A percentile compares a stretch with the other conserved stretches of the same genome.
Conservation (phyloP, 2,113 vertebrate genomes). For the Nibea albiflora region DNA sequence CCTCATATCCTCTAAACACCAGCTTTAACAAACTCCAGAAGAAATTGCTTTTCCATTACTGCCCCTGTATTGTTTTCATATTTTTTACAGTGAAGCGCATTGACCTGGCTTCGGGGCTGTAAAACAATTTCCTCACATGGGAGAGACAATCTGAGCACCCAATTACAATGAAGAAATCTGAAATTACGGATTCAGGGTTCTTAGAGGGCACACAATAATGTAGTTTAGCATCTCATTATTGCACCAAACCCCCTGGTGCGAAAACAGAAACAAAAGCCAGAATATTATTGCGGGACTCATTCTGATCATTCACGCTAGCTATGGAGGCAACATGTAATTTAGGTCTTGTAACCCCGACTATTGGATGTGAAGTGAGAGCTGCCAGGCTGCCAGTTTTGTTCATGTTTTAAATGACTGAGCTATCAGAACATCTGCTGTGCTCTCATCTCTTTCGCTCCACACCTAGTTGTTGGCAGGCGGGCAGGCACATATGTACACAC, state of each 20-base stretch:
- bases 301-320: slow-evolving; percentile 66
- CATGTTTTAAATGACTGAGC: slow-evolving; percentile 67
- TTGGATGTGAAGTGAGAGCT: slow-evolving; percentile 58
- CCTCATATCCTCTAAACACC: slow-evolving; percentile 29
- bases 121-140: slow-evolving; percentile 67
- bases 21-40: slow-evolving; percentile 39
- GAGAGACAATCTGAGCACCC: slow-evolving; percentile 63
- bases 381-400: slow-evolving; percentile 59
- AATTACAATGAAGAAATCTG: slow-evolving; percentile 63
- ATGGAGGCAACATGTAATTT: slow-evolving; percentile 67
- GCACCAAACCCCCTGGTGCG: slow-evolving; percentile 31
- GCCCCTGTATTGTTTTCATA: slow-evolving; percentile 58
- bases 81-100: slow-evolving; percentile 43
- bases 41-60: slow-evolving; percentile 60
- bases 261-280: slow-evolving; percentile 63
- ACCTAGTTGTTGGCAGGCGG: slow-evolving; percentile 67
- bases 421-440: slow-evolving; percentile 74
- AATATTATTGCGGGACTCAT: slow-evolving; percentile 62
- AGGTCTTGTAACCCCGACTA: slow-evolving; percentile 53
- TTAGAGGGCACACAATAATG: slow-evolving; percentile 52
- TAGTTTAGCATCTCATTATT: slow-evolving; percentile 68
- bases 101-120: slow-evolving; percentile 51
- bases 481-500: slow-evolving; percentile 39
- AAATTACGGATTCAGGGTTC: slow-evolving; percentile 47
- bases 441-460: slow-evolving; percentile 61